Evolutionary conservation across 2,113 vertebrate species (phyloP), one percentile per base, ranked within the genome.

Genomic region (Eulacestoma nigropectus): DNA sequence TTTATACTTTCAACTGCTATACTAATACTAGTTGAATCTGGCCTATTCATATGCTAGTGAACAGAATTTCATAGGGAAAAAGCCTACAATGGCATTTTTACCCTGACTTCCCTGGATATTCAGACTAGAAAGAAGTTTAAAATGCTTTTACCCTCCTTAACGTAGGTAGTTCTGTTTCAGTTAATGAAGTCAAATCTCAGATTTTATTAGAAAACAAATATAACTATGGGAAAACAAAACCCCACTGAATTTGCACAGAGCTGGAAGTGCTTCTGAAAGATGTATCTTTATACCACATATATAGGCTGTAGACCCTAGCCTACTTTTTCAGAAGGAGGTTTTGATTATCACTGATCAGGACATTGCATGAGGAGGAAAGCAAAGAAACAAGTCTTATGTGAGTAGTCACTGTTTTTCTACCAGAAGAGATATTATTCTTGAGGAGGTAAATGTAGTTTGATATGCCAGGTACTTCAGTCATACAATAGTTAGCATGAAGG

Each of bases 21-120:
- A 56, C 4, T 42, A 22, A 6, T 73, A 57, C 41, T 42, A 75
- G 29, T 46, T 0, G 21, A 65, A 73, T 74, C 37, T 87, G 27
- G 18, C 26, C 26, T 65, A 42, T 42, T 86, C 6, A 13, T 64
- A 55, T 52, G 23, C 16, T 55, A 55, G 39, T 59, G 10, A 81
- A 50, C 10, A 41, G 32, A 70, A 10, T 67, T 69, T 91, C 33
- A 30, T 9, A 67, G 7, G 10, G 7, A 75, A 42, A 2, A 37
- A 85, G 6, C 7, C 68, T 41, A 29, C 4, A 63, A 7, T 16
- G 9, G 6, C 11, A 32, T 87, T 91, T 89, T 16, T 21, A 6
- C 16, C n/a, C 14, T 52, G 22, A 26, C 10, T 60, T 78, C 4
- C 10, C 7, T 0, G 0, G 18, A 30, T 22, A 53, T 52, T 77